These are phyloP conservation scores for Coluber constrictor DNA, from an alignment of 2,797 vertebrate genomes.

Conservation along the genomic window DNA sequence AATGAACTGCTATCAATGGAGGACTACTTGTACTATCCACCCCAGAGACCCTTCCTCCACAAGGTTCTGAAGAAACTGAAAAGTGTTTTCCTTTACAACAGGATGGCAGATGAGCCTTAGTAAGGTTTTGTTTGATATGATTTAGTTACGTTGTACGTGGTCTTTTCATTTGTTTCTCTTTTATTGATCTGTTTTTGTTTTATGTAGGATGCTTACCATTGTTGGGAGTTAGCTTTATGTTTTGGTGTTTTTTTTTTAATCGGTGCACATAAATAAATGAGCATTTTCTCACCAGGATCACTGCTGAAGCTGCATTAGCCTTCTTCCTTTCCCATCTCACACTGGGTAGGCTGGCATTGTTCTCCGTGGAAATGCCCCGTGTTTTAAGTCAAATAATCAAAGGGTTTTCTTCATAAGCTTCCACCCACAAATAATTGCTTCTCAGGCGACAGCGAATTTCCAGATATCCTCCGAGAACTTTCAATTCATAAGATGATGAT, in stretches of 20 bases:
- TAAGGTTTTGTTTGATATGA: not conserved
- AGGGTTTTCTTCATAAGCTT: not conserved
- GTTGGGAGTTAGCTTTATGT: not conserved
- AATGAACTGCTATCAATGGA: not conserved
- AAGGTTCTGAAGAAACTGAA: not conserved
- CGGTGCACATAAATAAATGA: not conserved
- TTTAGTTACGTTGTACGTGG: not conserved
- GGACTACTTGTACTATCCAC: not conserved
- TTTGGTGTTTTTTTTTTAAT: not conserved
- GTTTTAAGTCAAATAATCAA: conserved; percentile 4
- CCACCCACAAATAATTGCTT: not conserved
- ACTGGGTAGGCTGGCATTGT: not conserved
- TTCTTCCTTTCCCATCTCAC: not conserved
- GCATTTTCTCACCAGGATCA: not conserved
- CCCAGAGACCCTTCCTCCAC: not conserved
- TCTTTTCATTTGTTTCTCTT: not conserved
- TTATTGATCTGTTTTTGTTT: not conserved
- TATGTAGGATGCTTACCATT: not conserved
- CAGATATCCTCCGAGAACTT: not conserved
- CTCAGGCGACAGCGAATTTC: accelerated
- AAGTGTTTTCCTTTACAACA: not conserved
- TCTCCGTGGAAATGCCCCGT: conserved; percentile 9
- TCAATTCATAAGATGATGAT: not conserved
- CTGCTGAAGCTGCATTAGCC: not conserved
- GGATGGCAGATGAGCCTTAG: not conserved